Base-by-base conservation (phyloP, 2,113 vertebrate genomes). In the Apteryx mantelli region DNA sequence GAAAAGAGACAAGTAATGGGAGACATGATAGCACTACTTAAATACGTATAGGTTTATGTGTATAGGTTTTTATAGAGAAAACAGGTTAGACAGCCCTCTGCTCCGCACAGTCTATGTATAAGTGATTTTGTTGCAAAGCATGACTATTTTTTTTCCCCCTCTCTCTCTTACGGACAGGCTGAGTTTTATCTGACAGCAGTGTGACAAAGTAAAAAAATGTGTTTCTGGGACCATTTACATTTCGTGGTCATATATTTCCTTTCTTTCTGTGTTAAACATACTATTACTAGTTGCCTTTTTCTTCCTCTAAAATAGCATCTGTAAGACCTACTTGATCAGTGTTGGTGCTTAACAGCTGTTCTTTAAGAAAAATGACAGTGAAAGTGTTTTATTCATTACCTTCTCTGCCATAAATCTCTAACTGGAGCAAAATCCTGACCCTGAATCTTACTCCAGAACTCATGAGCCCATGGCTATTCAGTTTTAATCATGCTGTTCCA, bases 361-460 rank as follows among this genome's bases (percentile, higher is more conserved):
- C 76, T 64, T 92, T 75, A 60, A 86, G 78, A 60, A 24, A 92
- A 80, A 92, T 66, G 63, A 32, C 4, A 1, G 34, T 63, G 46
- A 42, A 86, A 89, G 66, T 77, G 40, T 91, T 92, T 88, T 88
- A 91, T 88, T 96, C 82, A 48, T 94, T 91, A 89, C 94, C 90
- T 96, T 24, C 20, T 77, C 68, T 81, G 71, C 80, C 64, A 93
- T 95, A 94, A 95, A 95, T 94, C 71, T 95, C 58, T 78, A 83
- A 58, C 68, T 90, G 61, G 32, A 93, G 60, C 68, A 94, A 78
- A 93, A 44, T 96, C 65, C 61, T 88, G 76, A 95, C 88, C 91
- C 82, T 28, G 60, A 86, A 38, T 91, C 65, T 76, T 86, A 82
- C 88, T 92, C 32, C 80, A 86, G 86, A 83, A 88, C 69, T 82